Percentiles rank a stretch among this genome's conserved stretches.
Evolutionary conservation across 1,140 invertebrate genomes (phyloP).

Genomic region (Heliconius melpomene): DNA sequence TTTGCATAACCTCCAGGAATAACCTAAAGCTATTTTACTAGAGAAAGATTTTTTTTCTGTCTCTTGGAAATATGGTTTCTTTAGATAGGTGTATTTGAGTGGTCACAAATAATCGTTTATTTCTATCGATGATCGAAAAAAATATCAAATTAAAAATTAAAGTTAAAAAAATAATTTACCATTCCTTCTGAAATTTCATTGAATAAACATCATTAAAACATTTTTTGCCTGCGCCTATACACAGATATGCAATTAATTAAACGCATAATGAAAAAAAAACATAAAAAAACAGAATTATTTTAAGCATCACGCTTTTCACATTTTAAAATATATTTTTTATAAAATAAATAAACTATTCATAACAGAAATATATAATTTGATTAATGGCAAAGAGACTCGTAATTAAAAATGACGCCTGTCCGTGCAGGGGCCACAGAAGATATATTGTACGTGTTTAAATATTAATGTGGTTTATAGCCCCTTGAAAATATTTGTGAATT

Average conservation of each 20-base stretch:
- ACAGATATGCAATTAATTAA: neutral
- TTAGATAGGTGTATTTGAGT: too few relatives aligned
- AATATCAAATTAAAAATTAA: too few relatives aligned
- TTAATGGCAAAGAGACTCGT: constrained; percentile 25
- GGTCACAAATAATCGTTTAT: too few relatives aligned
- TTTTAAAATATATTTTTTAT: neutral
- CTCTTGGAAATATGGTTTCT: too few relatives aligned
- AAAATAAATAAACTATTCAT: neutral
- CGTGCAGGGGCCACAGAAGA: constrained; percentile 24
- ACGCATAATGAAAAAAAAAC: neutral
- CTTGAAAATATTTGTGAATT: neutral
- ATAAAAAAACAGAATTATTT: neutral
- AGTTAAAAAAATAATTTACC: too few relatives aligned
- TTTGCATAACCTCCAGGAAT: too few relatives aligned
- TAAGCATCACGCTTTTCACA: neutral
- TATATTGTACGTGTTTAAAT: constrained; percentile 34
- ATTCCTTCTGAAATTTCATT: too few relatives aligned
- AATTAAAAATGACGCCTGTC: constrained; percentile 38
- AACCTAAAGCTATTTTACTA: too few relatives aligned
- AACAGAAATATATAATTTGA: constrained; percentile 17
- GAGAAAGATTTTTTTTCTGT: too few relatives aligned
- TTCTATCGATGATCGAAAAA: too few relatives aligned
- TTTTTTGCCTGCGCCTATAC: neutral
- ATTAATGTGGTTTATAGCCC: neutral
- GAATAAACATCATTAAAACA: neutral